These are phyloP conservation scores for Brachionus manjavacas DNA, from an alignment of 1,140 invertebrate genomes.

Conservation along the genomic window DNA sequence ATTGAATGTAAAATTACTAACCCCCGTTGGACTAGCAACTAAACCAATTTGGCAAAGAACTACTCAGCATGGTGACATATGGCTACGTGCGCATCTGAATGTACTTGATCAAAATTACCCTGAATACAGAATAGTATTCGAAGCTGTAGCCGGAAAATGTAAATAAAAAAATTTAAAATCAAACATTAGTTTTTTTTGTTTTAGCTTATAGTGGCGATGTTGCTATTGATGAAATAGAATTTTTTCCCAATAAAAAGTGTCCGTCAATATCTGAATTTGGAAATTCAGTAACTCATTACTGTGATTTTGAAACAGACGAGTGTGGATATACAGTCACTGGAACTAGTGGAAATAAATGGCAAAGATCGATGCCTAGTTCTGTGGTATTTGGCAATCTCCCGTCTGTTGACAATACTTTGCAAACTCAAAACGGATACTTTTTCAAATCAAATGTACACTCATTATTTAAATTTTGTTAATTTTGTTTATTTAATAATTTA, in stretches of 20 bases:
- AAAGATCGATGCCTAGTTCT: neutral
- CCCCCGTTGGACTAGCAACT: neutral
- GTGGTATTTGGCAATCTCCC: constrained; percentile 39
- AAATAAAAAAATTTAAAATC: neutral
- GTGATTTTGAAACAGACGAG: constrained; percentile 17
- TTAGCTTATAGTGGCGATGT: constrained; percentile 1
- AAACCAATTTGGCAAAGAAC: neutral
- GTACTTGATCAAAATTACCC: neutral
- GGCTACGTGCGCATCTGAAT: neutral
- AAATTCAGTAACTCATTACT: neutral
- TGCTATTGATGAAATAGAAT: neutral
- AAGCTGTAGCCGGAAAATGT: neutral
- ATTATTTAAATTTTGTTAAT: neutral
- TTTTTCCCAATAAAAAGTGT: constrained; percentile 1
- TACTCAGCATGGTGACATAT: neutral
- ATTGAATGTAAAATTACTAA: neutral
- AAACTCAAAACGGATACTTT: constrained; percentile 64
- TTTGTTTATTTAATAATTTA: neutral
- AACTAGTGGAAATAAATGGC: neutral
- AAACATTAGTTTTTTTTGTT: neutral
- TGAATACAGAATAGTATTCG: constrained; percentile 5
- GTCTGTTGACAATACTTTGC: constrained; percentile 47
- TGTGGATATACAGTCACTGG: constrained; percentile 16
- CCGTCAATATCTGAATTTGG: constrained; percentile 1
- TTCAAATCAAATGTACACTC: neutral